Evolutionary conservation across 2,888 invertebrate species (phyloP).

Genomic region (Pilophorus perplexus): DNA sequence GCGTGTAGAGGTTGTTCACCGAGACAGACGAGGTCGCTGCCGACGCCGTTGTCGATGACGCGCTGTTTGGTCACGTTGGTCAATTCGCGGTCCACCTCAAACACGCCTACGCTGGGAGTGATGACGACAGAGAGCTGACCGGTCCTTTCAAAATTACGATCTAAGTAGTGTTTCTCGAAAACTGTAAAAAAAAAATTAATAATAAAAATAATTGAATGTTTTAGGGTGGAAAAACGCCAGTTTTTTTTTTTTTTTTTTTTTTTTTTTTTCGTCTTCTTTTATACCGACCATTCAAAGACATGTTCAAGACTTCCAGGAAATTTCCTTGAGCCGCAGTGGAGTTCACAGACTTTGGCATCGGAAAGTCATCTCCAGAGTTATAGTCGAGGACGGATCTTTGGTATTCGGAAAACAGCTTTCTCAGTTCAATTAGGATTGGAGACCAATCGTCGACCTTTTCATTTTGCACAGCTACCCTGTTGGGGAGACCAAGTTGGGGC

Average conservation of each 20-base stretch:
- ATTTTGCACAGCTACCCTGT: constrained; percentile 93
- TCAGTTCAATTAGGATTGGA: constrained; percentile 78
- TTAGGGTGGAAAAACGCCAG: not conserved
- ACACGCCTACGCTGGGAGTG: constrained; percentile 97
- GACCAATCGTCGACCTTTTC: constrained; percentile 98
- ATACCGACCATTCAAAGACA: constrained; percentile 85
- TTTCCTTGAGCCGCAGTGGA: constrained; percentile 94
- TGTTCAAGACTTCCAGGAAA: constrained; percentile 97
- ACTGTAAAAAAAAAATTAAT: constrained; percentile 58
- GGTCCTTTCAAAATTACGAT: constrained; percentile 95
- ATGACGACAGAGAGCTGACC: constrained; percentile 97
- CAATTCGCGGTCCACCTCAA: constrained; percentile 94
- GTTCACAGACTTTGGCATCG: constrained; percentile 72
- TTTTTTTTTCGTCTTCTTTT: too few relatives aligned
- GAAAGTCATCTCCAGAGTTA: constrained; percentile 67
- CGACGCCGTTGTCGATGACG: constrained; percentile 97
- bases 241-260: too few relatives aligned
- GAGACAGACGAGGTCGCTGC: constrained; percentile 94
- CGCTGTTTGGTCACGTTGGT: constrained; percentile 98
- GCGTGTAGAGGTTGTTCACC: constrained; percentile 98
- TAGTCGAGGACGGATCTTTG: constrained; percentile 83
- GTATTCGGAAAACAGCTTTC: constrained; percentile 87
- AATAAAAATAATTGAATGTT: not conserved
- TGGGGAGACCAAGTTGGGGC: too few relatives aligned
- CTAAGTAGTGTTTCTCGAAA: constrained; percentile 96